A percentile compares a stretch with the other conserved stretches of the same genome.
These are phyloP conservation scores for Eugnorisma glareosa DNA, from an alignment of 2,888 invertebrate species.

Conservation along the genomic window DNA sequence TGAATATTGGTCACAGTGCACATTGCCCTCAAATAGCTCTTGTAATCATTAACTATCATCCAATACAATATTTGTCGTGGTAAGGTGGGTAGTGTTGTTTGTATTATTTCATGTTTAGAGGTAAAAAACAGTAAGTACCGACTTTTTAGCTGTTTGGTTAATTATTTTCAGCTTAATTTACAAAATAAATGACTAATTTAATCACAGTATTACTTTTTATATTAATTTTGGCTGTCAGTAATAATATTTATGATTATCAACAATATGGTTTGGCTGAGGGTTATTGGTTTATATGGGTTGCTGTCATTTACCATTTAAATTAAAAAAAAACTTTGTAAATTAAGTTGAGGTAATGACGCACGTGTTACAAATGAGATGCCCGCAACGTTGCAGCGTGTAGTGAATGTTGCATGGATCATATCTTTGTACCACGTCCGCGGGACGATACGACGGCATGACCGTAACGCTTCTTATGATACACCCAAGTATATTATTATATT, in stretches of 20 bases:
- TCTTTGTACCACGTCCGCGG: neutral
- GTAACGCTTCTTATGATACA: constrained; percentile 63
- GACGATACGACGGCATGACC: constrained; percentile 43
- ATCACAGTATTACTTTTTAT: neutral
- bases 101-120: constrained; percentile 37
- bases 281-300: neutral
- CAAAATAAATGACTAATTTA: no score
- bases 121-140: constrained; percentile 60
- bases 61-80: constrained; percentile 24
- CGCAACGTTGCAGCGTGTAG: constrained; percentile 38
- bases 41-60: constrained; percentile 27
- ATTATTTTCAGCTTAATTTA: constrained; percentile 55
- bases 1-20: neutral
- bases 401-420: constrained; percentile 58
- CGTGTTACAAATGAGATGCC: constrained; percentile 29
- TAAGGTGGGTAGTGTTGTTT: constrained; percentile 44
- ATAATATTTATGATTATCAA: neutral
- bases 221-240: constrained; percentile 9
- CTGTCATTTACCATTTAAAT: neutral
- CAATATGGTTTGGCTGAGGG: neutral
- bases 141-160: constrained; percentile 14
- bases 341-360: constrained; percentile 46
- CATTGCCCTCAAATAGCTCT: constrained; percentile 23
- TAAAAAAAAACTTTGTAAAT: constrained; percentile 51
- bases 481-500: constrained; percentile 59